Evolutionary conservation across 2,113 vertebrate species (phyloP).

Genomic region (Siniperca knerii): DNA sequence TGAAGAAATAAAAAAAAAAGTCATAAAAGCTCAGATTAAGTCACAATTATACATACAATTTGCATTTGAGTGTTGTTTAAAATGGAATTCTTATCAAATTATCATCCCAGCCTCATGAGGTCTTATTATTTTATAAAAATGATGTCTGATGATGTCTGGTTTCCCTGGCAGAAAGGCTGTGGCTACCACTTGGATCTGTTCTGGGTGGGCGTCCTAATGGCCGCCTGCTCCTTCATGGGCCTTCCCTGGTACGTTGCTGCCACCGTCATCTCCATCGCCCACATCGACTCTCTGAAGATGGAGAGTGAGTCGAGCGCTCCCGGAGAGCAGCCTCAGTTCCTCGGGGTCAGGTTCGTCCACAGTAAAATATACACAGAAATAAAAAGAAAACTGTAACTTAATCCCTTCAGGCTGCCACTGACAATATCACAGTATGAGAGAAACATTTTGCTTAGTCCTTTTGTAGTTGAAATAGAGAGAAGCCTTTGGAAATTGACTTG

Average conservation of each 20-base stretch:
- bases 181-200: conserved; percentile 97
- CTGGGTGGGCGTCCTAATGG: conserved; percentile 96
- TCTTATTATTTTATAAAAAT: background rate
- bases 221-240: conserved; percentile 93
- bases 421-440: background rate
- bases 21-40: background rate
- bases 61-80: background rate
- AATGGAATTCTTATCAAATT: too few species aligned
- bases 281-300: conserved; percentile 98
- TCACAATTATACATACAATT: too few species aligned
- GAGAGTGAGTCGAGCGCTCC: conserved; percentile 97
- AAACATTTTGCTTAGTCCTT: background rate
- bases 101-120: background rate
- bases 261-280: conserved; percentile 98
- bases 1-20: background rate
- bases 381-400: background rate
- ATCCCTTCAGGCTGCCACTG: background rate
- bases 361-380: background rate
- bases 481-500: background rate
- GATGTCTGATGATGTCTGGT: background rate
- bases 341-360: conserved; percentile 92
- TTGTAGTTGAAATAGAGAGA: background rate
- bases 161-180: conserved; percentile 89
- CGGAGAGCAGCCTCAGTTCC: conserved; percentile 95
- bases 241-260: conserved; percentile 98